Percentiles rank a stretch among this genome's conserved stretches.
Conservation (phyloP, 2,797 vertebrate genomes). For the Stomatorhinus walkeri region DNA sequence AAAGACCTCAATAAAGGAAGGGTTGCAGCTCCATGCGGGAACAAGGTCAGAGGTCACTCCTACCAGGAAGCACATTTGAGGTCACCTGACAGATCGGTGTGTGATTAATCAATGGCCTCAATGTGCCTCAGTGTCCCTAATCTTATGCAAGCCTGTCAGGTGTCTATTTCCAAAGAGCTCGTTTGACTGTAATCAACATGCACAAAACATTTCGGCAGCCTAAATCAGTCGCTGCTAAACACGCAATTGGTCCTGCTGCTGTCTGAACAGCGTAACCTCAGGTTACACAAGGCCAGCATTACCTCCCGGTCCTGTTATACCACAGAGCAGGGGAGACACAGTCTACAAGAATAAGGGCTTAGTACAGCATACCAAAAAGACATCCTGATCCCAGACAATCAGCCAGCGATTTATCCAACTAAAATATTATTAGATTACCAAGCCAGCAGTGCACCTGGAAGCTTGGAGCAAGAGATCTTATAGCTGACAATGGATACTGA, state of each 20-base stretch:
- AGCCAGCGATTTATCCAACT: not conserved
- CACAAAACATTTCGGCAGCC: not conserved
- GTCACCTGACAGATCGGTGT: not conserved
- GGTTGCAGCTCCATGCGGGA: not conserved
- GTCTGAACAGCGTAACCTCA: not conserved
- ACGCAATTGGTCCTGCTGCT: not conserved
- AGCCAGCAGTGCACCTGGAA: not conserved
- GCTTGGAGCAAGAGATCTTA: not conserved
- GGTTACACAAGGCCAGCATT: not conserved
- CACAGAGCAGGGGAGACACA: not conserved
- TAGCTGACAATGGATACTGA: not conserved
- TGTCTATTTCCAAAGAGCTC: not conserved
- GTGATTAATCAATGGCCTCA: not conserved
- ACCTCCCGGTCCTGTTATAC: not conserved
- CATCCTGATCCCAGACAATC: not conserved
- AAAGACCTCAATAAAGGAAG: not conserved
- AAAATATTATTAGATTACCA: conserved; percentile 10
- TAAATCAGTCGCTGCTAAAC: not conserved
- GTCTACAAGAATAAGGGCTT: not conserved
- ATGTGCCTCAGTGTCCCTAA: not conserved
- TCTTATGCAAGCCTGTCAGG: not conserved
- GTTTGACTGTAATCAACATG: not conserved
- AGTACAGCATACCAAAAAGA: not conserved
- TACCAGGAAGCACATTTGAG: not conserved
- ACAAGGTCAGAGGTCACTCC: not conserved